phyloP scores from a whole-genome alignment of 1,140 invertebrate genomes.

The Caerostris extrusa region DNA sequence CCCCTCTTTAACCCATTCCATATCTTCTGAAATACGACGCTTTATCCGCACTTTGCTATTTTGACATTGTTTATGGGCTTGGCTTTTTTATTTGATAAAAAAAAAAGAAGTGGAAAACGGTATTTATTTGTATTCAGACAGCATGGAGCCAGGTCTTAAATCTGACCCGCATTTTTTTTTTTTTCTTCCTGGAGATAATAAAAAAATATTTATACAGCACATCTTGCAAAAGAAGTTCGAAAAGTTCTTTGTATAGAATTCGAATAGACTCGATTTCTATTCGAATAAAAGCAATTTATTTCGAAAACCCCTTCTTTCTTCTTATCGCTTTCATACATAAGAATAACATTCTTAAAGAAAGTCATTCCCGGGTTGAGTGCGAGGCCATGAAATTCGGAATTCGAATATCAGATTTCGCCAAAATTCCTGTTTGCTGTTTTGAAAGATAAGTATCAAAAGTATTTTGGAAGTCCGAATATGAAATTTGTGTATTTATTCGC shows the following conservation, averaged over 20 bases:
- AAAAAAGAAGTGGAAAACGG: background rate
- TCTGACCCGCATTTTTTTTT: conserved; percentile 50
- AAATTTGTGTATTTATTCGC: conserved; percentile 14
- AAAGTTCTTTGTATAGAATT: conserved; percentile 69
- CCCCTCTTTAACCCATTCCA: too few relatives aligned
- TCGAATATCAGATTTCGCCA: conserved; percentile 57
- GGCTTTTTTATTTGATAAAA: background rate
- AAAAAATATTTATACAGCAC: conserved; percentile 63
- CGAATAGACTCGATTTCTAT: conserved; percentile 63
- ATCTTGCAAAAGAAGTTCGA: conserved; percentile 64
- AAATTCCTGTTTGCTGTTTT: conserved; percentile 49
- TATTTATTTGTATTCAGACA: conserved; percentile 28
- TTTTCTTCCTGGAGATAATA: background rate
- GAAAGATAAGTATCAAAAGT: conserved; percentile 66
- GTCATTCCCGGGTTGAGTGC: conserved; percentile 13
- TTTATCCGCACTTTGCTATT: background rate
- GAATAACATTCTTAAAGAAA: conserved; percentile 48
- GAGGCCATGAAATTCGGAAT: conserved; percentile 59
- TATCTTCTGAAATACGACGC: background rate
- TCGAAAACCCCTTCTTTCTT: conserved; percentile 51
- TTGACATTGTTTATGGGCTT: background rate
- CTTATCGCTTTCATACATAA: conserved; percentile 70
- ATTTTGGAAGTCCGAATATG: background rate
- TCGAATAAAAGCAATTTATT: conserved; percentile 75
- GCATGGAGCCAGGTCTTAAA: conserved; percentile 61